Evolutionary conservation across 2,113 vertebrate species (phyloP), one percentile per base, ranked within the genome.

Genomic region (Malurus cyaneus): DNA sequence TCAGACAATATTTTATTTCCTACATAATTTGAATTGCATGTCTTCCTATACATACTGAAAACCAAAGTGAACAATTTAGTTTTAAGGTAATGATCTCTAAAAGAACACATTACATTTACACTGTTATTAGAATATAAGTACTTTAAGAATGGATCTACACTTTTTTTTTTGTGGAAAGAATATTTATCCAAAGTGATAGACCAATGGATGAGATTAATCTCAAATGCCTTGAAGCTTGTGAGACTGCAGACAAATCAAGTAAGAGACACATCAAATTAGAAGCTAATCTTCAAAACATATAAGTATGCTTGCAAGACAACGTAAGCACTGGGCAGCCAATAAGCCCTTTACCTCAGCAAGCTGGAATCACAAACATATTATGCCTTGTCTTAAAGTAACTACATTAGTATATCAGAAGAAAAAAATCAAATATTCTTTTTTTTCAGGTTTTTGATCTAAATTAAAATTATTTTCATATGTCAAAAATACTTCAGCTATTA

Each of bases 331-430:
- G 47, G 53, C 20, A 66, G 52, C 53, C 56, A 71, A 71, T 93
- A 97, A 96, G 92, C 88, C 86, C 73, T 95, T 97, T 96, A 96
- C 71, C 69, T 92, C 49, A 81, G 81, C 83, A 95, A 88, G n/a
- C 28, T 89, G 73, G 89, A 88, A 85, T 91, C 80, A 73, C 52
- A 80, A 88, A 83, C 77, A 92, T 42, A 89, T 93, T 91, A 84
- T 39, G 47, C 28, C 62, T 54, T 53, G 34, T 54, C 39, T 93
- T 88, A 86, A 73, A 79, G 66, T 52, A 94, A 86, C 91, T 93
- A 80, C 34, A 5, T n/a, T 87, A 57, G 19, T 44, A 80, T 57
- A 53, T 46, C 42, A 87, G 18, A 12, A 72, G 52, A 59, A 86
- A 79, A 32, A 77, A 65, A 69, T 64, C 17, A 69, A 21, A 6